These are phyloP conservation scores for Pyrgus malvae DNA, from an alignment of 2,888 invertebrate genomes.

Conservation along the genomic window DNA sequence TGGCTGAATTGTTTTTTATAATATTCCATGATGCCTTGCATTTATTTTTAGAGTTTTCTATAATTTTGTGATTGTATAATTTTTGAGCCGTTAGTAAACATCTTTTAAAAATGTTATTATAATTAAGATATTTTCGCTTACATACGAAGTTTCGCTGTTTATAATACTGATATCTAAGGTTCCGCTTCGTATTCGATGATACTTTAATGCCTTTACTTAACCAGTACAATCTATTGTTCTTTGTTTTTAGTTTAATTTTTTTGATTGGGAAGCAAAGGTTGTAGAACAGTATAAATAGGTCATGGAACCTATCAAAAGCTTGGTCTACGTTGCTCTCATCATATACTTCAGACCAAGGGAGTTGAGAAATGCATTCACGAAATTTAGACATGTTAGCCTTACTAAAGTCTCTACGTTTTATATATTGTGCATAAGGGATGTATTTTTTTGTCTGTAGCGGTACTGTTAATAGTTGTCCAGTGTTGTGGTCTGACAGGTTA, in stretches of 20 bases:
- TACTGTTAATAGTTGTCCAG: neutral
- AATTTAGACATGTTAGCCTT: neutral
- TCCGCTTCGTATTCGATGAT: neutral
- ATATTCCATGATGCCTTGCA: neutral
- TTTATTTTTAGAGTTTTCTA: neutral
- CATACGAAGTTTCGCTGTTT: neutral
- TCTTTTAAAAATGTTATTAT: neutral
- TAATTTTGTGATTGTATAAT: neutral
- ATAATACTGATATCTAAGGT: neutral
- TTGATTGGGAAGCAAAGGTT: neutral
- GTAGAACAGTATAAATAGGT: neutral
- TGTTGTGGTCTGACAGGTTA: neutral
- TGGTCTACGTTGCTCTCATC: neutral
- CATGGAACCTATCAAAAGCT: neutral
- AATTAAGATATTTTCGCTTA: neutral
- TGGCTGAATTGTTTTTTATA: neutral
- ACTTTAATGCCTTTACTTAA: neutral
- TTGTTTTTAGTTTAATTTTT: neutral
- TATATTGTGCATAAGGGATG: neutral
- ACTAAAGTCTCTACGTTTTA: neutral
- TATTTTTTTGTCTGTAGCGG: too few relatives aligned
- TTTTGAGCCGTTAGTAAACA: neutral
- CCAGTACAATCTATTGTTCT: neutral
- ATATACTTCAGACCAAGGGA: constrained; percentile 1
- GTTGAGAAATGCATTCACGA: neutral